Evolutionary conservation across 2,797 vertebrate genomes (phyloP), one percentile per base, ranked within the genome.

Genomic region (Miichthys miiuy): DNA sequence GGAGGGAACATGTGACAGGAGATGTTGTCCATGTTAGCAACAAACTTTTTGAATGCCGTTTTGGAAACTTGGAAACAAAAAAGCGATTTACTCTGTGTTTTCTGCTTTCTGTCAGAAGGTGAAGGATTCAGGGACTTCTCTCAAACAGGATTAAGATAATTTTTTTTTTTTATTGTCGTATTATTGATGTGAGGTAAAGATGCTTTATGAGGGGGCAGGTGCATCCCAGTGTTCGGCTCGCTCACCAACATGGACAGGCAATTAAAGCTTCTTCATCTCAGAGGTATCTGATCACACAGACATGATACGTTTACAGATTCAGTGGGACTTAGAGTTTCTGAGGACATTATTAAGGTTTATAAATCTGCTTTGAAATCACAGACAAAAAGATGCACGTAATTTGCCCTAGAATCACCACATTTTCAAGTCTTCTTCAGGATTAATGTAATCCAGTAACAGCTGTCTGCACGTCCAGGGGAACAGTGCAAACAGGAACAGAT

Each of bases 41-140:
- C 48, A 52, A 75, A 73, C 54, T 23, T 74, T 76, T 70, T 20
- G 8, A 46, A 20, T 21, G 68, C 72, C 50, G 25, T 65, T 69
- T 75, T 20, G 58, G 52, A 34, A 84, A 72, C 80, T 77, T 80
- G 23, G 54, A 88, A 79, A 84, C 78, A 48, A 41, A 6, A 38
- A 9, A 30, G 14, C 34, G 7, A n/a, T 69, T 82, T 46, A 9
- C 56, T 13, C 10, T 14, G 3, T 52, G 5, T 51, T 46, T 75
- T 67, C 18, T 65, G 11, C 38, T 72, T 67, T 78, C 68, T 47
- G 34, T 68, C 41, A 48, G 27, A 70, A 75, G 21, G 21, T 4
- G 13, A 58, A 50, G 23, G 42, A 27, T 61, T 72, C 21, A 50
- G 23, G 12, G 54, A 69, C 23, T 25, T 20, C 21, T 20, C 46